Conservation (phyloP, 2,888 invertebrate genomes). For the Frankliniella intonsa region DNA sequence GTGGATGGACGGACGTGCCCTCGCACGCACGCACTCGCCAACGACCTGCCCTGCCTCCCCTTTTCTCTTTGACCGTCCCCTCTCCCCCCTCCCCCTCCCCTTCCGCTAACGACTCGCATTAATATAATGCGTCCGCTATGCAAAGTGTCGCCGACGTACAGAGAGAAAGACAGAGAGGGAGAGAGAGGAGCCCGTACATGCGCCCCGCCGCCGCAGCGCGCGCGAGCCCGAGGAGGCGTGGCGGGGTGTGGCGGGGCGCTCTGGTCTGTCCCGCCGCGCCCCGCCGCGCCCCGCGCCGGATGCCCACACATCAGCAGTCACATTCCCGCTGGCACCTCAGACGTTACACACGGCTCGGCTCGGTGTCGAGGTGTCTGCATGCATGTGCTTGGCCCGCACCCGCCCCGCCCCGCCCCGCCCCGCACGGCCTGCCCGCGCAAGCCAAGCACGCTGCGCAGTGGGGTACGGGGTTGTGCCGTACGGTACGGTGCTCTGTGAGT, state of each 20-base stretch:
- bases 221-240: too few species aligned
- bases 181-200: too few species aligned
- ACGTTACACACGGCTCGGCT: not conserved
- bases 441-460: too few species aligned
- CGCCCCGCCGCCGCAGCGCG: too few species aligned
- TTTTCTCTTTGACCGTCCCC: not conserved
- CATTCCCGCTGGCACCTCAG: conserved; percentile 22
- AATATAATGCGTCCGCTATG: conserved; percentile 22
- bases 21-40: not conserved
- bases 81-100: not conserved
- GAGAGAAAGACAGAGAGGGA: too few species aligned
- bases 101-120: conserved; percentile 9
- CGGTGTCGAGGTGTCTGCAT: too few species aligned
- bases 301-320: conserved; percentile 20
- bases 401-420: too few species aligned
- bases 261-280: not conserved
- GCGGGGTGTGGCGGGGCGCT: too few species aligned
- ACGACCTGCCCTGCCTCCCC: not conserved
- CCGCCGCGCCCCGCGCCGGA: conserved; percentile 9
- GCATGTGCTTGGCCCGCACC: too few species aligned
- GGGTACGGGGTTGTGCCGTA: too few species aligned
- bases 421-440: too few species aligned
- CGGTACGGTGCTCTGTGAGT: not conserved
- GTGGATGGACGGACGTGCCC: not conserved
- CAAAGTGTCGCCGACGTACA: conserved; percentile 22